These are phyloP conservation scores for Morinoia aosen DNA, from an alignment of 2,888 invertebrate genomes.

Conservation along the genomic window DNA sequence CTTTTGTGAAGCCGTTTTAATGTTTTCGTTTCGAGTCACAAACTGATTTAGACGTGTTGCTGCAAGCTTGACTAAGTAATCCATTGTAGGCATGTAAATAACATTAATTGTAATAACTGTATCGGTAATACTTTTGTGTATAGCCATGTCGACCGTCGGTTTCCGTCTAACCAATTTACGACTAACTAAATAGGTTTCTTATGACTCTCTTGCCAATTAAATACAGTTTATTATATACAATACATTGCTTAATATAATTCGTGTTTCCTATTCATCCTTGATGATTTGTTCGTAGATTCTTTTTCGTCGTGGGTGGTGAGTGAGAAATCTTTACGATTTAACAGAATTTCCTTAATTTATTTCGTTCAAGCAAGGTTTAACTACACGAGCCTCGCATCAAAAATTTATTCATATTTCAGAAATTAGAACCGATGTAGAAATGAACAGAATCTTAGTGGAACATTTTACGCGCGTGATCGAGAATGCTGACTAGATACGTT, in stretches of 20 bases:
- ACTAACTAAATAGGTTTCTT: conserved; percentile 3
- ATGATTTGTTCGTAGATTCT: neutral
- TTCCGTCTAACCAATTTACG: conserved; percentile 4
- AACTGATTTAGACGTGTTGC: neutral
- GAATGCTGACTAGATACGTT: no score
- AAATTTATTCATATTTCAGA: no score
- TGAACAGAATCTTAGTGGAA: no score
- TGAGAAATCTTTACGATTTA: neutral
- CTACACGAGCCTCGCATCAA: neutral
- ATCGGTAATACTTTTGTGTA: neutral
- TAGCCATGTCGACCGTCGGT: neutral
- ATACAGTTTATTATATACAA: conserved; percentile 17
- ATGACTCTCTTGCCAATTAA: conserved; percentile 17
- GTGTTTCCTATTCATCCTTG: neutral
- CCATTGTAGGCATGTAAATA: neutral
- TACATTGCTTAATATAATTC: neutral
- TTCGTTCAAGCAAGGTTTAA: neutral
- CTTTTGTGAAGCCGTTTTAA: neutral
- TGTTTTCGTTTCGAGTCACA: neutral
- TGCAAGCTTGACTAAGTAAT: neutral
- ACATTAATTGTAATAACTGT: neutral
- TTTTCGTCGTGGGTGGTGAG: neutral
- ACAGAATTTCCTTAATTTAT: neutral
- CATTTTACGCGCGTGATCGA: no score
- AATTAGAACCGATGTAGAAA: no score